Percentiles rank a stretch among this genome's conserved stretches.
Evolutionary conservation across 2,113 vertebrate genomes (phyloP).

Genomic region (Halichoerus grypus): DNA sequence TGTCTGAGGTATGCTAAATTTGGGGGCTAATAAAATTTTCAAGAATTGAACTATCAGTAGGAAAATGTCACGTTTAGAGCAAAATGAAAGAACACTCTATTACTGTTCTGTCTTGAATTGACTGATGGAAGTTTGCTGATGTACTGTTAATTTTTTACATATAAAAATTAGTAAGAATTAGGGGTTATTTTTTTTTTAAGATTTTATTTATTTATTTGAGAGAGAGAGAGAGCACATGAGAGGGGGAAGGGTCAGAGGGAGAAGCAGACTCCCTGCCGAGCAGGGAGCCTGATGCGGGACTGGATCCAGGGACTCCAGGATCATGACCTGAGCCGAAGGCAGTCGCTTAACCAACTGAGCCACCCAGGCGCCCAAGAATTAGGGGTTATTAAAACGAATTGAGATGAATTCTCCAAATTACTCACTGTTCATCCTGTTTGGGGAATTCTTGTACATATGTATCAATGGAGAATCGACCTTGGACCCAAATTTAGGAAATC

Average conservation of each 20-base stretch:
- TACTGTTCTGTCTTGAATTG: background rate
- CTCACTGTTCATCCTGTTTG: background rate
- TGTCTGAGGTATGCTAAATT: background rate
- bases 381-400: background rate
- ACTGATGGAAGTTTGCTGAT: background rate
- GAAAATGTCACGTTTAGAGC: background rate
- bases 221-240: no score
- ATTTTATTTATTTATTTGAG: no score
- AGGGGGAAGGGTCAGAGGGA: no score
- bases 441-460: background rate
- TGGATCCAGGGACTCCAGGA: no score
- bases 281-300: no score
- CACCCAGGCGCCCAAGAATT: background rate
- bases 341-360: no score
- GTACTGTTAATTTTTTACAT: background rate
- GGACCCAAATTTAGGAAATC: background rate
- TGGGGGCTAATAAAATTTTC: background rate
- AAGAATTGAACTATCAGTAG: background rate
- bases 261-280: no score
- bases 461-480: background rate
- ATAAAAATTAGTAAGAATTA: constrained; percentile 29
- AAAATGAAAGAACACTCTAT: background rate
- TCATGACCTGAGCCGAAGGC: no score
- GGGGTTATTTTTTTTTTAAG: background rate
- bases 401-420: background rate